phyloP scores from a whole-genome alignment of 1,140 invertebrate genomes.

The Drosophila athabasca region DNA sequence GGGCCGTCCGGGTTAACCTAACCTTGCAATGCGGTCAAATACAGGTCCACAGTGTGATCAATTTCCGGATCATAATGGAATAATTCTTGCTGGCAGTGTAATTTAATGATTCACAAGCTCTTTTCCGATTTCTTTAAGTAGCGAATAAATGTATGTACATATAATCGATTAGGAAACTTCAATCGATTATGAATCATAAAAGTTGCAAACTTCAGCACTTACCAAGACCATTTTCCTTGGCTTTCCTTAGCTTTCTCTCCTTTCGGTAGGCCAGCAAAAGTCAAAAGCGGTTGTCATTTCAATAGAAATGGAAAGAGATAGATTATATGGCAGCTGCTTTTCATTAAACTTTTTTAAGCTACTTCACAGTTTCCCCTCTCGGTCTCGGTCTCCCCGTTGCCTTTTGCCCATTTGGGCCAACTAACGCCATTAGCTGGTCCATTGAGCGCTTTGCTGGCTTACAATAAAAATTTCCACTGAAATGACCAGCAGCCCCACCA shows the following conservation, averaged over 20 bases:
- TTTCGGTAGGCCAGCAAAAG: slow-evolving; percentile 36
- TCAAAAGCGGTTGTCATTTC: slow-evolving; percentile 66
- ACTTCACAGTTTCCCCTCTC: slow-evolving; percentile 49
- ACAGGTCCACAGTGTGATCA: too few relatives aligned
- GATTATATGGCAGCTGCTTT: slow-evolving; percentile 49
- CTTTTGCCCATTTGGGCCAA: slow-evolving; percentile 60
- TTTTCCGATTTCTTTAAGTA: too few relatives aligned
- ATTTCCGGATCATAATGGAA: too few relatives aligned
- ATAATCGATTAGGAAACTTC: slow-evolving; percentile 29
- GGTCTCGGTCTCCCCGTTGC: background rate
- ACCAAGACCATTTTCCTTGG: slow-evolving; percentile 20
- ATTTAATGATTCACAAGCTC: too few relatives aligned
- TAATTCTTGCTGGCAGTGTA: too few relatives aligned
- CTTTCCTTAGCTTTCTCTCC: slow-evolving; percentile 1
- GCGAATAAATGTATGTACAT: too few relatives aligned
- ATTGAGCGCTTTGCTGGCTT: slow-evolving; percentile 80
- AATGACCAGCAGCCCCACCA: slow-evolving; percentile 40
- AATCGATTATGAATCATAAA: background rate
- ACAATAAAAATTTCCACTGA: slow-evolving; percentile 81
- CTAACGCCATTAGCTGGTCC: slow-evolving; percentile 77
- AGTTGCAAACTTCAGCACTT: slow-evolving; percentile 38
- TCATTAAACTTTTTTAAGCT: slow-evolving; percentile 75
- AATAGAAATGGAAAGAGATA: slow-evolving; percentile 33
- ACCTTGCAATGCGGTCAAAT: too few relatives aligned
- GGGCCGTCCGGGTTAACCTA: too few relatives aligned